phyloP scores from a whole-genome alignment of 2,113 vertebrate genomes.

The Saguinus imperator region DNA sequence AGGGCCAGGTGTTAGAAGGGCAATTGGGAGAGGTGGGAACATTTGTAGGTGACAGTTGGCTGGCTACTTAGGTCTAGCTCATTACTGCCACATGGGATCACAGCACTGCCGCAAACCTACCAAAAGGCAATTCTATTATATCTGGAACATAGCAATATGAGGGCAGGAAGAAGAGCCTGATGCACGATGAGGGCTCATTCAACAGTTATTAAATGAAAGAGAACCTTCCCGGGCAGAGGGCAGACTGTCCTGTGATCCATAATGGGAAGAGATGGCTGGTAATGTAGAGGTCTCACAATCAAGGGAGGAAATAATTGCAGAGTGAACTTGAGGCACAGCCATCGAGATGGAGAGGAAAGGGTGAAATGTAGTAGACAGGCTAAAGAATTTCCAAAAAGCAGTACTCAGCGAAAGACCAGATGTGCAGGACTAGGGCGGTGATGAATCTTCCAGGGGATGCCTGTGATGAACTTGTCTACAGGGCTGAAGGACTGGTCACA shows the following conservation, averaged over 20 bases:
- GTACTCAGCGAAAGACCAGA: constrained; percentile 60
- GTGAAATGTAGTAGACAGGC: neutral
- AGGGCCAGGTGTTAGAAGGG: neutral
- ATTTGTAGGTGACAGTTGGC: neutral
- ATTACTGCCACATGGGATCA: neutral
- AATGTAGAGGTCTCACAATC: neutral
- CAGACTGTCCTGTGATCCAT: neutral
- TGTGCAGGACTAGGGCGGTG: constrained; percentile 13
- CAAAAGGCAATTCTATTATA: neutral
- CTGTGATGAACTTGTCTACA: constrained; percentile 1
- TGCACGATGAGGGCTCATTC: neutral
- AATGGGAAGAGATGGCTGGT: neutral
- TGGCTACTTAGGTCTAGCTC: neutral
- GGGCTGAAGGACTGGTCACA: neutral
- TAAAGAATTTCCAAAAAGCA: constrained; percentile 57
- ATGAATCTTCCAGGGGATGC: constrained; percentile 56
- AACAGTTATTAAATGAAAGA: neutral
- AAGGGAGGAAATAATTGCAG: neutral
- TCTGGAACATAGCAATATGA: neutral
- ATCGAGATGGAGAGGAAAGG: constrained; percentile 23
- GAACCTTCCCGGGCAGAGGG: neutral
- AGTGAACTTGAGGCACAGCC: neutral
- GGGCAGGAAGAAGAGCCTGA: neutral
- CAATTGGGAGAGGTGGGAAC: neutral
- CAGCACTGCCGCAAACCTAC: neutral